Base-by-base conservation (phyloP, 2,113 vertebrate species). In the Romanogobio albipinnatus region DNA sequence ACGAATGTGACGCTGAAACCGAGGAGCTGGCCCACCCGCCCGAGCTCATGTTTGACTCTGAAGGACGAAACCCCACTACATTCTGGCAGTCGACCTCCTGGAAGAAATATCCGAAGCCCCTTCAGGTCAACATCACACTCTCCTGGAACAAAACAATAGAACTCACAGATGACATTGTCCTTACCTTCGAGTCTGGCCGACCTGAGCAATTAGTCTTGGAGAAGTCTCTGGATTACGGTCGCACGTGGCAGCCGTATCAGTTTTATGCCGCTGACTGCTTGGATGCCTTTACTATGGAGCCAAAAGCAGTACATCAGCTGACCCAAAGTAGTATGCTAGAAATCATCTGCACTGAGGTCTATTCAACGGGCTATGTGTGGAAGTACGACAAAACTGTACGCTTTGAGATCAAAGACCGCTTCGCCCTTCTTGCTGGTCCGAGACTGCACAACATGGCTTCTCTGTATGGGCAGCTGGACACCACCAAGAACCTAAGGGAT, bases 121-220 rank as follows among this genome's bases (percentile, higher is more conserved):
- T 99, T 66, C 95, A 97, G 81, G 96, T 99, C 84, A 99, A 99
- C 94, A 97, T 99, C 88, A 99, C 98, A 0, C 94, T 99, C 17
- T 99, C 97, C 82, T 99, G 98, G 98, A 97, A 98, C 95, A 99
- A 99, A 94, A 99, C 97, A 89, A 98, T 99, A 70, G 98, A 99
- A 92, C 95, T 99, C 56, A 99, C 98, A 6, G 97, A 99, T 68
- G 98, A 99, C 92, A 99, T 99, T 86, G 94, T 99, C 68, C 95
- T 99, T 88, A 99, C 97, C 59, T 99, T 99, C 59, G 98, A 99
- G 89, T 99, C 98, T 0, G 97, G 96, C 70, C 95, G 98, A 71
- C 98, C 98, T 1, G 97, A 99, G 92, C 97, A 98, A 92, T 98
- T 99, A 97, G 96, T 99, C 82, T 92, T 99, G 88, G 98, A 99